Evolutionary conservation across 2,797 vertebrate species (phyloP).

Genomic region (Anabas testudineus): DNA sequence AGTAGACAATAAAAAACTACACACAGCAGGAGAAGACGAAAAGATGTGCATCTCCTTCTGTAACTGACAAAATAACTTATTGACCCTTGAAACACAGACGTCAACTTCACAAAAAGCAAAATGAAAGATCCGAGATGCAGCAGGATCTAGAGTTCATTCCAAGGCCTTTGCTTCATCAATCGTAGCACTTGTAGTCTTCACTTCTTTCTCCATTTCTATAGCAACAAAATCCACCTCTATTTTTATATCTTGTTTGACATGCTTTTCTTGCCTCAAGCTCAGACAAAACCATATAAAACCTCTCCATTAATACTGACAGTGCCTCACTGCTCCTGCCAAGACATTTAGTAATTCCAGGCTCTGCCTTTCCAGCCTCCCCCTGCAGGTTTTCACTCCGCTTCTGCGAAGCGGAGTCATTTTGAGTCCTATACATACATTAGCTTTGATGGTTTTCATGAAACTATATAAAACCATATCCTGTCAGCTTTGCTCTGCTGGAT

Average conservation of each 20-base stretch:
- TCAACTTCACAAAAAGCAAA: constrained; percentile 14
- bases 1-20: constrained; percentile 21
- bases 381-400: neutral
- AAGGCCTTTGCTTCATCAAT: constrained; percentile 37
- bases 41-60: constrained; percentile 2
- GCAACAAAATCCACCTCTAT: constrained; percentile 55
- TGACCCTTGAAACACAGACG: constrained; percentile 20
- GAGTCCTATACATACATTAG: neutral
- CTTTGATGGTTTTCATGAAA: neutral
- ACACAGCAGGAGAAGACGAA: constrained; percentile 1
- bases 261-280: constrained; percentile 21
- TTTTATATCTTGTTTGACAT: constrained; percentile 21
- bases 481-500: neutral
- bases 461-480: neutral
- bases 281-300: constrained; percentile 3
- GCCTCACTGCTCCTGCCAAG: constrained; percentile 19
- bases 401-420: neutral
- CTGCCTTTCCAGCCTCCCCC: neutral
- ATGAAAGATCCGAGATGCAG: constrained; percentile 11
- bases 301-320: constrained; percentile 20
- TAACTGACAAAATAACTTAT: constrained; percentile 16
- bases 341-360: constrained; percentile 12
- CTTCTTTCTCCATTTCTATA: constrained; percentile 23
- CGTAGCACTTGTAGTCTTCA: constrained; percentile 4
- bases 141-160: constrained; percentile 14